Percentiles rank a stretch among this genome's conserved stretches.
These are phyloP conservation scores for Frankliniella intonsa DNA, from an alignment of 2,888 invertebrate species.

Conservation along the genomic window DNA sequence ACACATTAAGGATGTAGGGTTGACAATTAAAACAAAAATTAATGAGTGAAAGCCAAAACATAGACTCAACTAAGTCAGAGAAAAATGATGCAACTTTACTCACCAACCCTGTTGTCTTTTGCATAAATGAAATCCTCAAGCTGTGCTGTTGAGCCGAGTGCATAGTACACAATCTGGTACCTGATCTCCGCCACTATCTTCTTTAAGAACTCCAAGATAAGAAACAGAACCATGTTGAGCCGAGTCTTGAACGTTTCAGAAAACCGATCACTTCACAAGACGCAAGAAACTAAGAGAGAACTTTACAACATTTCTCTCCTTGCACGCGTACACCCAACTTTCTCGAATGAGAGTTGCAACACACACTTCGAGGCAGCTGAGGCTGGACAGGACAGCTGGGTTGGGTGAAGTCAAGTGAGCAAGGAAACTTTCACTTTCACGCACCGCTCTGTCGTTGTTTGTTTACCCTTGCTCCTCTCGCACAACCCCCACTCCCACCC, in stretches of 20 bases:
- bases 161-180: slow-evolving; percentile 55
- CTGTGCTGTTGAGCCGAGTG: slow-evolving; percentile 55
- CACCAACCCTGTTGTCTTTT: slow-evolving; percentile 54
- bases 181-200: slow-evolving; percentile 51
- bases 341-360: background rate
- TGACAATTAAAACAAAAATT: background rate
- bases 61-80: background rate
- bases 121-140: slow-evolving; percentile 57
- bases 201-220: slow-evolving; percentile 31
- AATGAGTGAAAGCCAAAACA: slow-evolving; percentile 12
- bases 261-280: background rate
- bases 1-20: background rate
- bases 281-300: background rate
- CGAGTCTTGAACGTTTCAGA: background rate
- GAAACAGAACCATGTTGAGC: background rate
- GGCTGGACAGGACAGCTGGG: background rate
- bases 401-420: background rate
- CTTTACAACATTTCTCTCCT: background rate
- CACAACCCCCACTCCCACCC: no score
- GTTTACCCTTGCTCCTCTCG: background rate
- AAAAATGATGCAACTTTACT: slow-evolving; percentile 37
- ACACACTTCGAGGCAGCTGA: background rate
- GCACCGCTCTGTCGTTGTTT: background rate
- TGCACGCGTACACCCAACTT: background rate
- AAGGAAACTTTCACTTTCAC: background rate